Percentiles rank a stretch among this genome's conserved stretches.
phyloP scores from a whole-genome alignment of 1,140 invertebrate genomes.

The Helicoverpa zea region DNA sequence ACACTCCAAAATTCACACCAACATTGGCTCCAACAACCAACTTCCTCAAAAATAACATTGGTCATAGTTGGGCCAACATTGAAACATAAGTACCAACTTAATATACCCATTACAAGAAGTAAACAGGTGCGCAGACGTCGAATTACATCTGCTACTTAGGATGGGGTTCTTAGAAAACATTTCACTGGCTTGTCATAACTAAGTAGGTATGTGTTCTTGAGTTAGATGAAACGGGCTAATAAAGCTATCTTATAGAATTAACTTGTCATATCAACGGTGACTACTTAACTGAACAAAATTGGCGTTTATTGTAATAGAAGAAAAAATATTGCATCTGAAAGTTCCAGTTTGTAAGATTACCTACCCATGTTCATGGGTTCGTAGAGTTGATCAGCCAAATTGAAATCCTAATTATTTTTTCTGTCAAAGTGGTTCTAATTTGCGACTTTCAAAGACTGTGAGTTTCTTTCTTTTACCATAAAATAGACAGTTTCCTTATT shows the following conservation, averaged over 20 bases:
- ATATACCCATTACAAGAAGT: background rate
- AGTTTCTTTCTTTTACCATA: background rate
- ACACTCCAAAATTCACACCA: background rate
- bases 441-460: too few relatives aligned
- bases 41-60: background rate
- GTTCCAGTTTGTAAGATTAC: too few relatives aligned
- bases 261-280: background rate
- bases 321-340: too few relatives aligned
- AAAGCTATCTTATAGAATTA: background rate
- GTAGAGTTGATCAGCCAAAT: too few relatives aligned
- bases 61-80: background rate
- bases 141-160: constrained; percentile 8
- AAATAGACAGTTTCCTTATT: background rate
- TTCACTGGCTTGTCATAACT: constrained; percentile 11
- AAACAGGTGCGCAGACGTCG: constrained; percentile 23
- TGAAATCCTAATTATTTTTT: too few relatives aligned
- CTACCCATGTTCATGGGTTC: too few relatives aligned
- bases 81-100: too few relatives aligned
- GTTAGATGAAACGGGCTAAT: background rate
- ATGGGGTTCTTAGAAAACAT: constrained; percentile 27
- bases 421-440: too few relatives aligned
- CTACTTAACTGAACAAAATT: background rate
- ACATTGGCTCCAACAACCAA: background rate
- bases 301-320: too few relatives aligned
- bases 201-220: background rate